These are phyloP conservation scores for Heteractis magnifica DNA, from an alignment of 92 coral and sea anemone genomes.

Conservation along the genomic window DNA sequence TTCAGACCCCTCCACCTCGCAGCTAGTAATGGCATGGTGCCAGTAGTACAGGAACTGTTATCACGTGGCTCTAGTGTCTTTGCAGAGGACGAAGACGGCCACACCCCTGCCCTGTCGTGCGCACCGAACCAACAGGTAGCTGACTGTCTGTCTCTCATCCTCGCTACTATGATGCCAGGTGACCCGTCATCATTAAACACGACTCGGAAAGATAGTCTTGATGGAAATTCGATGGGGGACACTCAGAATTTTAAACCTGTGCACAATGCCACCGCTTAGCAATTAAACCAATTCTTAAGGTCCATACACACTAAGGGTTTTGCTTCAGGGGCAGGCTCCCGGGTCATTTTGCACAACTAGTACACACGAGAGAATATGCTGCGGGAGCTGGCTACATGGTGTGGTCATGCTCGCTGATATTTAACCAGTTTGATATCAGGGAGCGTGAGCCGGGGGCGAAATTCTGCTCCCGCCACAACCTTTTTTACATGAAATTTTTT, in stretches of 20 bases:
- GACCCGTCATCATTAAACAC: constrained; percentile 43
- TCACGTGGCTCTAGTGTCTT: constrained; percentile 85
- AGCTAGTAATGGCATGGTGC: constrained; percentile 88
- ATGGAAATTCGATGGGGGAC: constrained; percentile 30
- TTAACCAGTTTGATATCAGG: too few species aligned
- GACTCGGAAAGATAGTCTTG: constrained; percentile 46
- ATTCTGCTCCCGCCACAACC: too few species aligned
- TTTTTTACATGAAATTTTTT: too few species aligned
- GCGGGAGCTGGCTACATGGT: too few species aligned
- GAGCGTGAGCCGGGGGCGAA: too few species aligned
- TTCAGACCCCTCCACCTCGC: constrained; percentile 88
- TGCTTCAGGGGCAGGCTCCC: too few species aligned
- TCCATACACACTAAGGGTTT: not conserved
- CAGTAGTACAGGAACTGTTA: constrained; percentile 92
- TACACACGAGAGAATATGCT: too few species aligned
- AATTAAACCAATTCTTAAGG: constrained; percentile 3
- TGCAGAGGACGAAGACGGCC: constrained; percentile 94
- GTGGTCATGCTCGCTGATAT: too few species aligned
- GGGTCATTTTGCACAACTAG: too few species aligned
- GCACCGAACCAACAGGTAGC: constrained; percentile 97
- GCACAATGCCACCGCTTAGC: constrained; percentile 59
- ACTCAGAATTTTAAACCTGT: constrained; percentile 43
- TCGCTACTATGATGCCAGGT: constrained; percentile 84
- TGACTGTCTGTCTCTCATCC: constrained; percentile 81
- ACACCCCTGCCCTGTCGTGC: constrained; percentile 93